Conservation (phyloP, 2,797 vertebrate genomes). For the Cottoperca gobio region DNA sequence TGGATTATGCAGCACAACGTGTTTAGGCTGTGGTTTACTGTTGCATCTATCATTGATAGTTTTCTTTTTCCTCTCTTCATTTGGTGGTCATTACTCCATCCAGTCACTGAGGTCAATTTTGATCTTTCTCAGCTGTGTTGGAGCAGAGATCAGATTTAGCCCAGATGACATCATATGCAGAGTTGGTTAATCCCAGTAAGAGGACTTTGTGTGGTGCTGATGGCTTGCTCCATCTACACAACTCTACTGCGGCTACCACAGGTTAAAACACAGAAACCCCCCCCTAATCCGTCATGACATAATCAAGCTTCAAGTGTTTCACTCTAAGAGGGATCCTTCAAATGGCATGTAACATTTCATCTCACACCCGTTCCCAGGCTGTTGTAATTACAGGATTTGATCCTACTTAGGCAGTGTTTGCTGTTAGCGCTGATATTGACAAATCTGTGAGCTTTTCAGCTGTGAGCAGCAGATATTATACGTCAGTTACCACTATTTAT, state of each 20-base stretch:
- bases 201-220: slow-evolving; percentile 53
- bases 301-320: slow-evolving; percentile 67
- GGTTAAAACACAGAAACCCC: slow-evolving; percentile 62
- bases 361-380: slow-evolving; percentile 24
- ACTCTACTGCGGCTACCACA: slow-evolving; percentile 37
- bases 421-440: slow-evolving; percentile 28
- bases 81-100: slow-evolving; percentile 25
- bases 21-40: slow-evolving; percentile 1
- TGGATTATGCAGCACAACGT: neutral
- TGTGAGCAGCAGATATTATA: slow-evolving; percentile 10
- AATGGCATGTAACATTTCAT: slow-evolving; percentile 49
- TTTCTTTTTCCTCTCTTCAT: slow-evolving; percentile 6
- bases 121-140: slow-evolving; percentile 56
- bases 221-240: slow-evolving; percentile 41
- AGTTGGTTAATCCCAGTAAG: slow-evolving; percentile 72
- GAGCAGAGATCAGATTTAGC: slow-evolving; percentile 69
- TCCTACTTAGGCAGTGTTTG: slow-evolving; percentile 25
- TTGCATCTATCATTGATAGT: slow-evolving; percentile 22
- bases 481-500: slow-evolving; percentile 29
- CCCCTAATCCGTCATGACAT: slow-evolving; percentile 70
- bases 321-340: slow-evolving; percentile 54
- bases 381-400: slow-evolving; percentile 41
- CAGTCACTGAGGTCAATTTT: slow-evolving; percentile 38
- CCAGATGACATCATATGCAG: slow-evolving; percentile 68
- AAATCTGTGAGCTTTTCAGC: slow-evolving; percentile 47